Conservation (phyloP, 2,797 vertebrate genomes). For the Valencia hispanica region DNA sequence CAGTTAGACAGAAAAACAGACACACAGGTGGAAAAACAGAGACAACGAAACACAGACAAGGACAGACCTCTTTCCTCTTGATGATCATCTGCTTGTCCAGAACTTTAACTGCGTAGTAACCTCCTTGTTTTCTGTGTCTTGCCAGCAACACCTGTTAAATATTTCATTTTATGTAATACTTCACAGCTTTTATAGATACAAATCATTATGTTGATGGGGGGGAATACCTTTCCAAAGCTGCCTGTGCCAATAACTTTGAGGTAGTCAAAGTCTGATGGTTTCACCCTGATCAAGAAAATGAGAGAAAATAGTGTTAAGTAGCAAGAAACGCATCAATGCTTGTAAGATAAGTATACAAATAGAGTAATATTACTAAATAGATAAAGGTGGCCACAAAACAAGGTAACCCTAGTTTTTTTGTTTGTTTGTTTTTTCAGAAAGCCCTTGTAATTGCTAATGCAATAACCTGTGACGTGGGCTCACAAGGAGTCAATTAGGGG, state of each 20-base stretch:
- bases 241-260: slow-evolving; percentile 84
- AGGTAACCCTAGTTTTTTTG: background rate
- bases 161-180: slow-evolving; percentile 5
- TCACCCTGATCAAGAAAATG: slow-evolving; percentile 65
- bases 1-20: background rate
- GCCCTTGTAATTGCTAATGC: background rate
- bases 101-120: slow-evolving; percentile 82
- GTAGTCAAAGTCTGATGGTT: slow-evolving; percentile 83
- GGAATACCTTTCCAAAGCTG: slow-evolving; percentile 83
- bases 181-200: background rate
- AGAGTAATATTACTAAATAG: background rate
- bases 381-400: background rate
- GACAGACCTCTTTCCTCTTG: slow-evolving; percentile 77
- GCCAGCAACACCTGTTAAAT: slow-evolving; percentile 80
- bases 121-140: slow-evolving; percentile 72
- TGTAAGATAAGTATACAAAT: too few relatives aligned
- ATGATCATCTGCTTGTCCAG: slow-evolving; percentile 80
- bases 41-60: background rate
- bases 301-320: slow-evolving; percentile 7
- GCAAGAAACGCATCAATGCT: background rate
- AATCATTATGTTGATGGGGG: background rate
- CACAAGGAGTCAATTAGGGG: background rate
- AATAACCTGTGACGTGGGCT: slow-evolving; percentile 5
- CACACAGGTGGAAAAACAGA: background rate
- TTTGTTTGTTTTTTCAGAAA: background rate